Evolutionary conservation across 2,888 invertebrate genomes (phyloP).

Genomic region (Coenonympha arcania): DNA sequence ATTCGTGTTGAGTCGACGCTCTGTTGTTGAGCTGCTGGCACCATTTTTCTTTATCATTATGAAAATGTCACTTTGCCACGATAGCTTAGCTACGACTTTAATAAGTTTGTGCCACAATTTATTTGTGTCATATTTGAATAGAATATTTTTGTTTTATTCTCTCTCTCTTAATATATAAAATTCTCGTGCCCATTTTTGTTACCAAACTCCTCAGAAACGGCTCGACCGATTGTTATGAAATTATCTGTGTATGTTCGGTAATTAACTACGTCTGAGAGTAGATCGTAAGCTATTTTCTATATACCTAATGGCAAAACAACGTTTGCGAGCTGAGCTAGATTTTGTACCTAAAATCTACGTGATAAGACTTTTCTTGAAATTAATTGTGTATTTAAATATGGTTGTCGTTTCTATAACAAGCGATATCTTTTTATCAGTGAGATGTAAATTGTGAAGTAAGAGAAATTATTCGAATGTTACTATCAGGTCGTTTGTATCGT

Average conservation of each 20-base stretch:
- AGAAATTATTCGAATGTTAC: background rate
- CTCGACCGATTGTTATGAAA: too few species aligned
- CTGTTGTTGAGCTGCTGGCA: slow-evolving; percentile 12
- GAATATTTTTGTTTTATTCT: too few species aligned
- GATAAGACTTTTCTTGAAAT: too few species aligned
- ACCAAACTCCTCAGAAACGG: too few species aligned
- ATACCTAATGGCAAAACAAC: too few species aligned
- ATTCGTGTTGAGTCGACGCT: slow-evolving; percentile 52
- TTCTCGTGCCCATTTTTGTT: too few species aligned
- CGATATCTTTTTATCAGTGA: background rate
- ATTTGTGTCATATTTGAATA: background rate
- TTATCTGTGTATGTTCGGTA: too few species aligned
- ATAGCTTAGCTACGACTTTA: background rate
- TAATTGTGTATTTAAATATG: background rate
- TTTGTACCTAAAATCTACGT: too few species aligned
- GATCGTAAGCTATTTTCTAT: too few species aligned
- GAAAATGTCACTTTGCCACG: slow-evolving; percentile 3
- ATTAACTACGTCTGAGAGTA: too few species aligned
- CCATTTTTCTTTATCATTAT: slow-evolving; percentile 9
- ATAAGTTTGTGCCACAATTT: background rate
- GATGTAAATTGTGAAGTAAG: background rate
- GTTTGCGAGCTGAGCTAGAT: too few species aligned
- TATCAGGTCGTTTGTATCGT: background rate
- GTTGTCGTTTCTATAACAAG: background rate
- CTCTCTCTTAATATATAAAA: too few species aligned